phyloP scores from a whole-genome alignment of 2,113 vertebrate species.

The Vulpes vulpes region DNA sequence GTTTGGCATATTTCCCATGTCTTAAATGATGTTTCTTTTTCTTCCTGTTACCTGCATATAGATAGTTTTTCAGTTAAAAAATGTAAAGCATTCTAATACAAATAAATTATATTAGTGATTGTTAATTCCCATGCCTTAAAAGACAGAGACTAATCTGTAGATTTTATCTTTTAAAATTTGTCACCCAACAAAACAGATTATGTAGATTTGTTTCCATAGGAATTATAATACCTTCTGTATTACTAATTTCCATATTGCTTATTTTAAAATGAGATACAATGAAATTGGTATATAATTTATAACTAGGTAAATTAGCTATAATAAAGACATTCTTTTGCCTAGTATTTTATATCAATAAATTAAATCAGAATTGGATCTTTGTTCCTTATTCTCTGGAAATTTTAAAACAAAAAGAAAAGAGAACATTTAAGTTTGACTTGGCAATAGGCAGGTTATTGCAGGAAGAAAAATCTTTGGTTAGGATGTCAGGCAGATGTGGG shows the following conservation, averaged over 20 bases:
- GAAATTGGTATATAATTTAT: neutral
- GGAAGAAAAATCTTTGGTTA: neutral
- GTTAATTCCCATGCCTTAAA: neutral
- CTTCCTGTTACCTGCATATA: neutral
- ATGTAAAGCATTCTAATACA: neutral
- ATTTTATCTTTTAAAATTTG: neutral
- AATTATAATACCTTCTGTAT: neutral
- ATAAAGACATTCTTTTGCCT: neutral
- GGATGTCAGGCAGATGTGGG: neutral
- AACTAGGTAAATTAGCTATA: neutral
- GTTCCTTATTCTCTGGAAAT: neutral
- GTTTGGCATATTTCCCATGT: neutral
- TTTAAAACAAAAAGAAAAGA: neutral
- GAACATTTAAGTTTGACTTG: neutral
- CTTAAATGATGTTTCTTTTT: neutral
- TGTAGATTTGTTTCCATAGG: neutral
- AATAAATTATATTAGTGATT: conserved; percentile 6
- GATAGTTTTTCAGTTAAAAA: neutral
- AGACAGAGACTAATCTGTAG: neutral
- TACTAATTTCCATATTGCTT: neutral
- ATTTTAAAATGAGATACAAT: neutral
- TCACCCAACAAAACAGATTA: neutral
- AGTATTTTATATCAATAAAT: neutral
- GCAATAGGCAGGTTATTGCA: neutral
- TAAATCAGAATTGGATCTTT: neutral